Evolutionary conservation across 1,140 invertebrate genomes (phyloP).

Genomic region (Temnothorax nylanderi): DNA sequence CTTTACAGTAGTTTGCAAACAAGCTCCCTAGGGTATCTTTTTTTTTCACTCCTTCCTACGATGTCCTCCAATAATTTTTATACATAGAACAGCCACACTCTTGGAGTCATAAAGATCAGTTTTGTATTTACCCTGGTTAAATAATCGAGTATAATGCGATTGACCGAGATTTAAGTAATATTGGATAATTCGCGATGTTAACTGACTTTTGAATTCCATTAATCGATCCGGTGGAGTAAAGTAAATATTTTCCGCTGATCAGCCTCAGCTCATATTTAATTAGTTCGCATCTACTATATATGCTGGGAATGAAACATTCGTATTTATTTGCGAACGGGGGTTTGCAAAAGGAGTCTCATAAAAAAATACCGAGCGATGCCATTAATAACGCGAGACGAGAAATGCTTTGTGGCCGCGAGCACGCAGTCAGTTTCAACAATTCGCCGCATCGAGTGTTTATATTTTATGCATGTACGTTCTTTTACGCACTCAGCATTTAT

Average conservation of each 20-base stretch:
- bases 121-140: not conserved
- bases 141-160: not conserved
- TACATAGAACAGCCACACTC: not conserved
- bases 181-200: constrained; percentile 10
- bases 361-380: constrained; percentile 72
- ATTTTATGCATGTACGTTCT: constrained; percentile 48
- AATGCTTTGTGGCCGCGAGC: constrained; percentile 64
- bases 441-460: constrained; percentile 49
- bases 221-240: not conserved
- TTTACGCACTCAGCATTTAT: constrained; percentile 45
- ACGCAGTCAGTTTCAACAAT: constrained; percentile 28
- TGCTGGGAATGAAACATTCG: constrained; percentile 43
- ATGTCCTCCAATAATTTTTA: not conserved
- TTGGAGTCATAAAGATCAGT: not conserved
- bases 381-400: constrained; percentile 71
- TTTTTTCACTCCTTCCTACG: not conserved
- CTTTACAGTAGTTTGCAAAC: constrained; percentile 30
- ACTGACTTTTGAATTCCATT: not conserved
- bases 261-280: constrained; percentile 71
- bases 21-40: not conserved
- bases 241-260: constrained; percentile 56
- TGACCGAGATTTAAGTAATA: constrained; percentile 1
- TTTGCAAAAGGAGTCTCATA: constrained; percentile 62
- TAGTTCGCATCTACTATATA: constrained; percentile 52
- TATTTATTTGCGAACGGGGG: constrained; percentile 71